Base-by-base conservation (phyloP, 53 echinoderm and acorn worm genomes). In the Luidia sarsii region DNA sequence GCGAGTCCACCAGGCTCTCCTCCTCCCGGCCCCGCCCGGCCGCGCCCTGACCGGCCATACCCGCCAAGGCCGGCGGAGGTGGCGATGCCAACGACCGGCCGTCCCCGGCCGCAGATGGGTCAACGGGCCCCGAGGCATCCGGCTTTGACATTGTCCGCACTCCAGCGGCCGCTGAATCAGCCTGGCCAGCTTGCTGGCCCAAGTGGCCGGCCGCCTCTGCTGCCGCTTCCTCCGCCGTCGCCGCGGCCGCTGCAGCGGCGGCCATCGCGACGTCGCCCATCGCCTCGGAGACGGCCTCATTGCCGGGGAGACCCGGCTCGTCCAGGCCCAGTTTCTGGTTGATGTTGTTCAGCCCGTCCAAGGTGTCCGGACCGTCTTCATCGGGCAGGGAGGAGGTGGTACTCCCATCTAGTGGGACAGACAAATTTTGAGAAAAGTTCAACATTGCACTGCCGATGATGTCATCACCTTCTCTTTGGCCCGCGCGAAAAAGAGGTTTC, bases 1-100 rank as follows among this genome's bases (percentile, higher is more conserved):
- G 49, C 66, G 92, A 65, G 19, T 56, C 82, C 43, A 91, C 89
- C n/a, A 94, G 45, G 10, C 86, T 81, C 10, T 83, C 87, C 31
- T 27, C 39, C 35, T 33, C 63, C 33, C 6, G 41, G 11, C 35
- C 63, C 34, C 34, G 15, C 19, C 15, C 11, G n/a, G n/a, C n/a
- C n/a, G n/a, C n/a, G n/a, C n/a, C n/a, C n/a, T n/a, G n/a, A n/a
- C n/a, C n/a, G n/a, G n/a, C n/a, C n/a, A n/a, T n/a, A n/a, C n/a
- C n/a, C n/a, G n/a, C n/a, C n/a, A n/a, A n/a, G n/a, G 55, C 9
- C 22, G 55, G 22, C 8, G 55, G 55, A 54, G 56, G 4, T 20
- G 56, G 56, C 23, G 56, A 14, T 23, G 24, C 10, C n/a, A n/a
- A n/a, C n/a, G n/a, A n/a, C 9, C 46, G 10, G 23, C 35, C 63